Conservation (phyloP, 2,797 vertebrate genomes). For the Sebastes minor region DNA sequence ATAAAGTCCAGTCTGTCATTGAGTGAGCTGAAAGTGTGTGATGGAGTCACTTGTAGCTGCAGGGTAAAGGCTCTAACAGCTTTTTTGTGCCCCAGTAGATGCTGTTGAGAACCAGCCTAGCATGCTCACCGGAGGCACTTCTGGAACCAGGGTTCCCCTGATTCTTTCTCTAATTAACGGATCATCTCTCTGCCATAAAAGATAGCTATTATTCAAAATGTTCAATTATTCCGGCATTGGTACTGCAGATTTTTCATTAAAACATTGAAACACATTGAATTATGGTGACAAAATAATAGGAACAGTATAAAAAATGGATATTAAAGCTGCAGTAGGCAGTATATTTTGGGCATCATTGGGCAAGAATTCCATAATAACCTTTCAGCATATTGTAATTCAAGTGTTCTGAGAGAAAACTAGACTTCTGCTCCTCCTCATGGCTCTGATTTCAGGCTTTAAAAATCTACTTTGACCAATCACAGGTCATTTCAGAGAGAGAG, state of each 20-base stretch:
- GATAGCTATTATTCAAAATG: neutral
- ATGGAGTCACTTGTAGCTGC: conserved; percentile 6
- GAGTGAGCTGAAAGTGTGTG: neutral
- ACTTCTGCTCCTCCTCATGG: too few species aligned
- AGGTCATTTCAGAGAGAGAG: too few species aligned
- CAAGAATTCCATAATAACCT: too few species aligned
- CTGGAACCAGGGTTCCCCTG: neutral
- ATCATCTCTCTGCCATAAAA: neutral
- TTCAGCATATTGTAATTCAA: too few species aligned
- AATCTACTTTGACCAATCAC: too few species aligned
- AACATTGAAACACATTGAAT: neutral
- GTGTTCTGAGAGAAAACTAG: too few species aligned
- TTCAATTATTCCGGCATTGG: neutral
- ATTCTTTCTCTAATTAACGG: neutral
- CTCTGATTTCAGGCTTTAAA: too few species aligned
- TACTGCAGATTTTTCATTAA: neutral
- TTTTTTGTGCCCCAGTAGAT: neutral
- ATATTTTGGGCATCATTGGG: too few species aligned
- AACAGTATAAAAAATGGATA: neutral
- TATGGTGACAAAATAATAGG: neutral
- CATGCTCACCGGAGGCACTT: neutral
- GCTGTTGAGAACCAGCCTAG: neutral
- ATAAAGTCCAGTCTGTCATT: conserved; percentile 19
- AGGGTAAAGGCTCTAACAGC: neutral
- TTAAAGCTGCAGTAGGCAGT: too few species aligned